phyloP scores from a whole-genome alignment of 64 coral and sea anemone genomes.

The Stichodactyla helianthus region DNA sequence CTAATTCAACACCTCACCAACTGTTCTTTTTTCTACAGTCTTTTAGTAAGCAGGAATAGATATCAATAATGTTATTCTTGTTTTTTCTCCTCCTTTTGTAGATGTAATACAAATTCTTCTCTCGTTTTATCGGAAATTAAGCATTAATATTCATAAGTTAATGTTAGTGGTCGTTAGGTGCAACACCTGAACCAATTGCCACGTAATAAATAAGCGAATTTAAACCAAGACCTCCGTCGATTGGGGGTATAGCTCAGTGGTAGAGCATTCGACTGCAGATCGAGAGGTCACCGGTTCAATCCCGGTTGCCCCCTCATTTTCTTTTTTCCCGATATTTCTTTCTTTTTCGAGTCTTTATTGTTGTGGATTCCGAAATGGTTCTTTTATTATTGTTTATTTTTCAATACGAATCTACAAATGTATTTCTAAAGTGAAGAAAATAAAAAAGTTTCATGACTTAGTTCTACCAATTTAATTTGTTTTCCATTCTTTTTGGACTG shows the following conservation, averaged over 20 bases:
- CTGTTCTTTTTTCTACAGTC: background rate
- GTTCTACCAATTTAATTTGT: no score
- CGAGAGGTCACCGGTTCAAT: constrained; percentile 74
- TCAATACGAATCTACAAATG: no score
- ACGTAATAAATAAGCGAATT: background rate
- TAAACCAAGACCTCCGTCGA: background rate
- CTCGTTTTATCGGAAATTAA: background rate
- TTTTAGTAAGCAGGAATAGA: background rate
- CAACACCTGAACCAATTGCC: background rate
- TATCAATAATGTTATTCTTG: no score
- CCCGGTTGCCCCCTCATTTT: constrained; percentile 54
- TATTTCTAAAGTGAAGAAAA: no score
- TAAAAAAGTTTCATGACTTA: no score
- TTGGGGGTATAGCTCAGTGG: constrained; percentile 76
- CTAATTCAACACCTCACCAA: background rate
- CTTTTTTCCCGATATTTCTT: background rate
- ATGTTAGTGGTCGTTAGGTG: background rate
- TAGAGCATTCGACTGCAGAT: constrained; percentile 85
- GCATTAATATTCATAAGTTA: background rate
- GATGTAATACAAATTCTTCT: background rate
- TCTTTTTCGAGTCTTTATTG: background rate
- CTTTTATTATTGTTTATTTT: no score
- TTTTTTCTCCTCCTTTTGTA: no score
- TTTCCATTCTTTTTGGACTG: no score
- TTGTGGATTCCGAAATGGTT: background rate